These are phyloP conservation scores for Ceratina calcarata DNA, from an alignment of 1,140 invertebrate species.

Conservation along the genomic window DNA sequence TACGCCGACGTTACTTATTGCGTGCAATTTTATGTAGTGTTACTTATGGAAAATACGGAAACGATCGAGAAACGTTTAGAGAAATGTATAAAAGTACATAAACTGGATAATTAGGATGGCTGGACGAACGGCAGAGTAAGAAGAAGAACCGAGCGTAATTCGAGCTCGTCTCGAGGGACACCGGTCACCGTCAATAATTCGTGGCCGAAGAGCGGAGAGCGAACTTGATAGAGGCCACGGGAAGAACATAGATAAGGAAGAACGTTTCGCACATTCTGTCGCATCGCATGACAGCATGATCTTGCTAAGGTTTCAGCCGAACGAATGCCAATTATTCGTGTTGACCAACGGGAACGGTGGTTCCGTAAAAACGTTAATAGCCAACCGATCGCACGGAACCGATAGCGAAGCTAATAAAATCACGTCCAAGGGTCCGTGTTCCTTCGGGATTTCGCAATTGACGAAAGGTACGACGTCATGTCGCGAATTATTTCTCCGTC, in stretches of 20 bases:
- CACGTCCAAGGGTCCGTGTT: constrained; percentile 1
- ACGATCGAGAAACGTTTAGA: neutral
- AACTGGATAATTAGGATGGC: constrained; percentile 7
- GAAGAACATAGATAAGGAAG: neutral
- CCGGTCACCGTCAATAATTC: constrained; percentile 24
- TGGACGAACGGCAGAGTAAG: neutral
- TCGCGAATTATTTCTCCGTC: constrained; percentile 38
- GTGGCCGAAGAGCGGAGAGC: neutral
- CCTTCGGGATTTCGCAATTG: constrained; percentile 51
- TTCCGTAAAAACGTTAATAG: constrained; percentile 13
- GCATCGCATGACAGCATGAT: constrained; percentile 49
- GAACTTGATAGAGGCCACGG: neutral
- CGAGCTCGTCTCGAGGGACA: neutral
- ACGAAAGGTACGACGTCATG: constrained; percentile 49
- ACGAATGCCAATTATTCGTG: constrained; percentile 31
- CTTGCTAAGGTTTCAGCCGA: constrained; percentile 42
- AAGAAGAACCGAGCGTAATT: neutral
- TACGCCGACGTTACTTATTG: too few species aligned
- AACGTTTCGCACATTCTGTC: constrained; percentile 10
- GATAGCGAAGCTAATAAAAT: constrained; percentile 16
- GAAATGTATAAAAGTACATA: neutral
- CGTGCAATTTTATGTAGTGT: neutral
- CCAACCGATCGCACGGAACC: neutral
- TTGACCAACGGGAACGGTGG: constrained; percentile 7
- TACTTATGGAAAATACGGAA: neutral